Evolutionary conservation across 2,797 vertebrate genomes (phyloP).

Genomic region (Saguinus oedipus): DNA sequence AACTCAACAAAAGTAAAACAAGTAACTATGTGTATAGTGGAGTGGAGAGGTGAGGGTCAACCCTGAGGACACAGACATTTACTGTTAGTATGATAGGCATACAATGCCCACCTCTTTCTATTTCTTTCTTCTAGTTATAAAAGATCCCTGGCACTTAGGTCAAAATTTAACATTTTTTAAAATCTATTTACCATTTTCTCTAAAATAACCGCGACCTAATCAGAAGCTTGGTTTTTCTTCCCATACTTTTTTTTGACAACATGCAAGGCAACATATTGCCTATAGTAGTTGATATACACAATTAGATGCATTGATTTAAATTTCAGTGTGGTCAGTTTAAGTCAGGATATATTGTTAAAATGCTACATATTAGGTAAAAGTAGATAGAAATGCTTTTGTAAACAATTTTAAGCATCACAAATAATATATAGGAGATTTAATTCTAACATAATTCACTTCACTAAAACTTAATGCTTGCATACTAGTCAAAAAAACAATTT

Average conservation of each 20-base stretch:
- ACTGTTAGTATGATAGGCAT: background rate
- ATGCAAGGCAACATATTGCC: fast-evolving
- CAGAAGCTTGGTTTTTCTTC: background rate
- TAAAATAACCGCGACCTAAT: background rate
- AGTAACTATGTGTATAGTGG: background rate
- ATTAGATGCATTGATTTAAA: background rate
- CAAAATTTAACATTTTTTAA: background rate
- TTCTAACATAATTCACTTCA: background rate
- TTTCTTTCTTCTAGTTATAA: background rate
- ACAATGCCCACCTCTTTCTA: background rate
- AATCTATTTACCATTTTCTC: background rate
- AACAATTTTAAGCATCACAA: background rate
- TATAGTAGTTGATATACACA: background rate
- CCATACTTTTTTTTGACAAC: background rate
- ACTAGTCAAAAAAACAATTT: background rate
- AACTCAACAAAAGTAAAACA: constrained; percentile 29
- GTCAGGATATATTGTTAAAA: background rate
- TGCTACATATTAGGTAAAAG: background rate
- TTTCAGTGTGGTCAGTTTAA: background rate
- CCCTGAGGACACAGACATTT: background rate
- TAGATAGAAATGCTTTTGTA: background rate
- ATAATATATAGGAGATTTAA: background rate
- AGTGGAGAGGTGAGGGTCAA: background rate
- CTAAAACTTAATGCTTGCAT: background rate
- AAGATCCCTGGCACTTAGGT: background rate